phyloP scores from a whole-genome alignment of 2,797 vertebrate species.

The Smutsia temminckii region DNA sequence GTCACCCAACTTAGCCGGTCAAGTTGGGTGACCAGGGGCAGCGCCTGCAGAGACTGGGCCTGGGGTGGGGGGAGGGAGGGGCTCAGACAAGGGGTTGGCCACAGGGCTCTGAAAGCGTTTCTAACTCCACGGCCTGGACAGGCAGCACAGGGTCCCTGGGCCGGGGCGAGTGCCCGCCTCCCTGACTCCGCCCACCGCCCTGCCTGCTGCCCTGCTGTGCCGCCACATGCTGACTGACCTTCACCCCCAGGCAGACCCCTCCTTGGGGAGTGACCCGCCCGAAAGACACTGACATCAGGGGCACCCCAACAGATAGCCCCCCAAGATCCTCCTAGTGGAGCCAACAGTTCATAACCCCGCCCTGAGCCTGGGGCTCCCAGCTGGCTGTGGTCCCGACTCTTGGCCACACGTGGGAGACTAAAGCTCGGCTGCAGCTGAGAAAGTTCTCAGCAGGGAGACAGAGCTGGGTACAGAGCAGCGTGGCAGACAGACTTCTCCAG shows the following conservation, averaged over 20 bases:
- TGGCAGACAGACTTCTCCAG: neutral
- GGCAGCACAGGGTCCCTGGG: neutral
- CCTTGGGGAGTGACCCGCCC: neutral
- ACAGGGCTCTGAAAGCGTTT: neutral
- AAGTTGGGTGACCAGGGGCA: accelerated
- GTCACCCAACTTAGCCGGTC: accelerated
- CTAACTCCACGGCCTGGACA: neutral
- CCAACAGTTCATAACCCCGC: accelerated
- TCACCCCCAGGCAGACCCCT: neutral
- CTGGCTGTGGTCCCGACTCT: no score
- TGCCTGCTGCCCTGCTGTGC: no score
- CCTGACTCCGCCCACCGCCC: neutral
- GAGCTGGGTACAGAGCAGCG: neutral
- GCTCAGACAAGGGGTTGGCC: neutral
- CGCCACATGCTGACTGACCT: neutral
- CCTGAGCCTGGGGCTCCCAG: neutral
- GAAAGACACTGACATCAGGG: no score
- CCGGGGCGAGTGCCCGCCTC: neutral
- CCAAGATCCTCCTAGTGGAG: neutral
- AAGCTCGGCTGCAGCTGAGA: accelerated
- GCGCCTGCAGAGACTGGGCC: neutral
- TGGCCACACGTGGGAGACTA: neutral
- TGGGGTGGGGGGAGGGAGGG: neutral
- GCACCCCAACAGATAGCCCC: neutral
- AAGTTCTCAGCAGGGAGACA: accelerated